phyloP scores from a whole-genome alignment of 1,140 invertebrate genomes.

The Polypedilum vanderplanki region DNA sequence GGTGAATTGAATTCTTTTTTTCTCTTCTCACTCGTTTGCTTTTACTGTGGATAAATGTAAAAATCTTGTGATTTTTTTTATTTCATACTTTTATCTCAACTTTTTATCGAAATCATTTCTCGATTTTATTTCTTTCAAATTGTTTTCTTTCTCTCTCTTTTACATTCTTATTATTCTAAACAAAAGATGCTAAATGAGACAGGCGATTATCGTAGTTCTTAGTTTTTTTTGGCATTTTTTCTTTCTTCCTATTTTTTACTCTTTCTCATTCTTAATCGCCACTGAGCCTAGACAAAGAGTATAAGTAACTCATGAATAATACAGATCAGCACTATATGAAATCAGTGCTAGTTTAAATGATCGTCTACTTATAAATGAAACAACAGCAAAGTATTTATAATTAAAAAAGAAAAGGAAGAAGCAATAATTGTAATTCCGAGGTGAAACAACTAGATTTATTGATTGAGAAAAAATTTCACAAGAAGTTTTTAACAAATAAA shows the following conservation, averaged over 20 bases:
- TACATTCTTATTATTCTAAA: constrained; percentile 7
- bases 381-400: background rate
- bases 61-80: constrained; percentile 25
- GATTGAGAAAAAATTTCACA: no score
- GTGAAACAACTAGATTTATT: no score
- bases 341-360: background rate
- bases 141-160: constrained; percentile 15
- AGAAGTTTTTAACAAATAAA: no score
- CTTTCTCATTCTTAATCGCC: background rate
- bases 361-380: background rate
- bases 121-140: constrained; percentile 14
- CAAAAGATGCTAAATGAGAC: constrained; percentile 27
- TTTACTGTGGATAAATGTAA: constrained; percentile 11
- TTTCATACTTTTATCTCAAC: constrained; percentile 9
- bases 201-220: constrained; percentile 1
- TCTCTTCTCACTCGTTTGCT: no score
- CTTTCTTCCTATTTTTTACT: background rate
- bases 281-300: background rate
- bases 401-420: no score
- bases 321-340: background rate
- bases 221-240: background rate
- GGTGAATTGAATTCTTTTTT: constrained; percentile 22
- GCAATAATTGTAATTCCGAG: no score
- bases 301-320: background rate
- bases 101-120: constrained; percentile 2